These are phyloP conservation scores for Gopherus evgoodei DNA, from an alignment of 2,113 vertebrate species.

Conservation along the genomic window DNA sequence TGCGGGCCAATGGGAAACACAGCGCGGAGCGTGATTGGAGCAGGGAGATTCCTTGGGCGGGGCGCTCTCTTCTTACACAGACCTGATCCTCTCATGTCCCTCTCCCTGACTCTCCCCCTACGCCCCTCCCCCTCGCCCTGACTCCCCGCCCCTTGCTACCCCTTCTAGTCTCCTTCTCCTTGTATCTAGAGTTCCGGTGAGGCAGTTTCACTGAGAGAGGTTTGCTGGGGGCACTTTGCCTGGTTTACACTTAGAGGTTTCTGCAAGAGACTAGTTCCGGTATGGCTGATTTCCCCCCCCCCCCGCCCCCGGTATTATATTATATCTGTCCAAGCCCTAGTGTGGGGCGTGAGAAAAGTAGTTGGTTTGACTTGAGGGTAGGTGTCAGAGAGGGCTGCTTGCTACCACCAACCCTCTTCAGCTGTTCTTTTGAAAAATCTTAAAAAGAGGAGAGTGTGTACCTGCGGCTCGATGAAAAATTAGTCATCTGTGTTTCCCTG, in stretches of 20 bases:
- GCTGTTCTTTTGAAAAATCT: neutral
- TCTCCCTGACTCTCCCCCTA: neutral
- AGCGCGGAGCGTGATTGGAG: accelerated
- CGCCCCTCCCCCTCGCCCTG: neutral
- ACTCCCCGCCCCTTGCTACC: neutral
- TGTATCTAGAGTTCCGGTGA: neutral
- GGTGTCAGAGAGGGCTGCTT: neutral
- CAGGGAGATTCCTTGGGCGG: neutral
- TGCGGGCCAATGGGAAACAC: neutral
- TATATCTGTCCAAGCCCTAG: neutral
- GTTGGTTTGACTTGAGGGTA: neutral
- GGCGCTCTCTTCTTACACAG: neutral
- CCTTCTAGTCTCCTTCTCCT: neutral
- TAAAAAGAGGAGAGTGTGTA: neutral
- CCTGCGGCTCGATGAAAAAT: neutral
- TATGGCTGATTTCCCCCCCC: neutral
- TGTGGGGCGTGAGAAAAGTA: neutral
- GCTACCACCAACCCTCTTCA: neutral
- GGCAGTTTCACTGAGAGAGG: neutral
- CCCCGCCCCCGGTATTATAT: neutral
- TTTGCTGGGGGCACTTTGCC: neutral
- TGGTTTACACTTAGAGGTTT: neutral
- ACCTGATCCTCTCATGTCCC: neutral
- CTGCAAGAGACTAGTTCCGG: neutral
- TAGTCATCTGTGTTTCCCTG: neutral